Conservation (phyloP, 2,888 invertebrate genomes). For the Entomobrya proxima region DNA sequence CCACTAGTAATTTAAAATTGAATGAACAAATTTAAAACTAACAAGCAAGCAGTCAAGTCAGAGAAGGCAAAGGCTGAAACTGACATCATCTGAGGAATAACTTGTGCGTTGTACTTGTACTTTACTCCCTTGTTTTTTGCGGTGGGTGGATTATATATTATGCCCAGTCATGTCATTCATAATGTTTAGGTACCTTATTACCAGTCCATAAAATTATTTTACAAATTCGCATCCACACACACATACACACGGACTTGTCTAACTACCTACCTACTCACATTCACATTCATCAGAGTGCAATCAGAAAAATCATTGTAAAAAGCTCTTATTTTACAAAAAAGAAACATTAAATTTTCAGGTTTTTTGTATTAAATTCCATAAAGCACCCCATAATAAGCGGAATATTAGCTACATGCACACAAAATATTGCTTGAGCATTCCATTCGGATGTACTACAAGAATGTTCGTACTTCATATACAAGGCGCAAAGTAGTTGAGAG, state of each 20-base stretch:
- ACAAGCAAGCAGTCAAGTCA: conserved; percentile 7
- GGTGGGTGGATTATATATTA: conserved; percentile 32
- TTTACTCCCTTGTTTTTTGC: not conserved
- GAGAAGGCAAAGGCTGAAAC: not conserved
- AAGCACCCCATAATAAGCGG: conserved; percentile 12
- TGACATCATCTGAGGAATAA: conserved; percentile 22
- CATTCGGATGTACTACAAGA: not conserved
- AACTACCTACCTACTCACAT: not conserved
- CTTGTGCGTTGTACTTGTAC: not conserved
- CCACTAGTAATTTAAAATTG: conserved; percentile 33
- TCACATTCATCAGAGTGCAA: not conserved
- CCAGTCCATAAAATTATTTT: conserved; percentile 38
- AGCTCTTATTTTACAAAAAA: conserved; percentile 28
- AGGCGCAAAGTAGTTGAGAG: too few relatives aligned
- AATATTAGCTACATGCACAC: conserved; percentile 12
- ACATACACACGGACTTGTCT: not conserved
- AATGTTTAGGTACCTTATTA: conserved; percentile 36
- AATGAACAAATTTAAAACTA: conserved; percentile 38
- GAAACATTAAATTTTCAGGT: conserved; percentile 40
- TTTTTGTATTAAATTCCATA: conserved; percentile 29
- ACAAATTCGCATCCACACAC: conserved; percentile 4
- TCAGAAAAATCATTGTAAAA: conserved; percentile 1
- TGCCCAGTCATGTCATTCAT: conserved; percentile 41
- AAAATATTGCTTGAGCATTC: too few relatives aligned
- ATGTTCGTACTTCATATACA: conserved; percentile 2